These are phyloP conservation scores for Aphelenchoides fujianensis DNA, from an alignment of 1,140 invertebrate species.

Conservation along the genomic window DNA sequence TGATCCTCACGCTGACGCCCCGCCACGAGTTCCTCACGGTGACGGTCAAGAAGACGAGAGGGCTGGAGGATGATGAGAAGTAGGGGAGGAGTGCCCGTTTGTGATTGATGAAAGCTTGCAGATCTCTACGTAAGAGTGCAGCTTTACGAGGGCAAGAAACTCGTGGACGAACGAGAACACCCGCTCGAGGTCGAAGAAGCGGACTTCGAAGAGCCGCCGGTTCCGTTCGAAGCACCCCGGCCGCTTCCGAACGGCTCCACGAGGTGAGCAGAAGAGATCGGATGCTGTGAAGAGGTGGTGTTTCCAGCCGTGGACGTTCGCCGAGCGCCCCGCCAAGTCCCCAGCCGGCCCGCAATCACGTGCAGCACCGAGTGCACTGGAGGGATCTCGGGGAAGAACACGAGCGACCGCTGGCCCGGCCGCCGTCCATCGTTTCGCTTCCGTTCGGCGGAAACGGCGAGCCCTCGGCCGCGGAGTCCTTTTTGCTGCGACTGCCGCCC, in stretches of 20 bases:
- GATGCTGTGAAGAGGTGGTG: constrained; percentile 11
- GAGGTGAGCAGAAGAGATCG: constrained; percentile 1
- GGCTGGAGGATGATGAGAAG: constrained; percentile 27
- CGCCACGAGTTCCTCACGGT: constrained; percentile 57
- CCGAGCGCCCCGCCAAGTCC: constrained; percentile 20
- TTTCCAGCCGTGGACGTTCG: constrained; percentile 1
- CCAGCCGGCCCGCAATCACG: constrained; percentile 2
- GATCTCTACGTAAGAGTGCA: constrained; percentile 24
- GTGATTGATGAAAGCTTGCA: constrained; percentile 22
- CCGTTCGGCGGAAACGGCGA: no score
- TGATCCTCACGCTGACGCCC: constrained; percentile 53
- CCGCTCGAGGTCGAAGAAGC: neutral
- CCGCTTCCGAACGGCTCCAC: constrained; percentile 8
- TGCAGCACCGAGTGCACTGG: constrained; percentile 17
- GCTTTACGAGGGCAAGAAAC: constrained; percentile 27
- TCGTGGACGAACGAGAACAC: constrained; percentile 29
- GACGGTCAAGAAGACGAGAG: constrained; percentile 54
- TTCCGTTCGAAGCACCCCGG: neutral
- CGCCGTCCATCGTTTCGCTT: no score
- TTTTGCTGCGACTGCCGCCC: constrained; percentile 16
- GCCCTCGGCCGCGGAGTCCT: constrained; percentile 17
- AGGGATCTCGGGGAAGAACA: constrained; percentile 8
- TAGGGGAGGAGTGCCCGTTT: constrained; percentile 5
- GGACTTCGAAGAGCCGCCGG: neutral
- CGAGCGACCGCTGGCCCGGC: constrained; percentile 21